phyloP scores from a whole-genome alignment of 2,888 invertebrate genomes.

The Carcina quercana region DNA sequence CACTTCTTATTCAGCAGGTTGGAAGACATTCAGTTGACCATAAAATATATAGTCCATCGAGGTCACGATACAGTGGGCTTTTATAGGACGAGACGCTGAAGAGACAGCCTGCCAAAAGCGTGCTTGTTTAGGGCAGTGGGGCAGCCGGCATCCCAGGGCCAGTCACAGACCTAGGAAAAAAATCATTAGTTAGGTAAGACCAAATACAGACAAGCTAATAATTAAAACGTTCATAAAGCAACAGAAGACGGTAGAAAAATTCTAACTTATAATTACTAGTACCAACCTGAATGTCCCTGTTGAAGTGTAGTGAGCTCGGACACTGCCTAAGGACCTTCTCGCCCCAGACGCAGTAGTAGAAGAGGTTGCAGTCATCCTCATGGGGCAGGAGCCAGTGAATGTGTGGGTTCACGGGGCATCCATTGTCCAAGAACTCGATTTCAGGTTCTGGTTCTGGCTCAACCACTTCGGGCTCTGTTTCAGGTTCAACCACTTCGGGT shows the following conservation, averaged over 20 bases:
- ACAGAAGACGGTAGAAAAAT: too few relatives aligned
- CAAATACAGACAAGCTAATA: too few relatives aligned
- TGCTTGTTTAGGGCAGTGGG: conserved; percentile 27
- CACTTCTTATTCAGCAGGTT: too few relatives aligned
- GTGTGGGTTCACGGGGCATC: conserved; percentile 45
- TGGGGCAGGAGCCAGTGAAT: conserved; percentile 51
- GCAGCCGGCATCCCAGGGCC: conserved; percentile 36
- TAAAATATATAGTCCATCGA: too few relatives aligned
- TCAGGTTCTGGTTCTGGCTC: conserved; percentile 2
- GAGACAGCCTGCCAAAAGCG: conserved; percentile 13
- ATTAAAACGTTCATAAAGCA: too few relatives aligned
- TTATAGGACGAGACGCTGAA: too few relatives aligned
- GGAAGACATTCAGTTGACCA: too few relatives aligned
- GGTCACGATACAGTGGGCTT: too few relatives aligned
- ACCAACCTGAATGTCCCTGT: conserved; percentile 41
- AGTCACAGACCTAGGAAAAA: conserved; percentile 42
- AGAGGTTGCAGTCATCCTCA: conserved; percentile 34
- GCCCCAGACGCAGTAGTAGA: conserved; percentile 57
- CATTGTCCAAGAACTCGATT: conserved; percentile 36
- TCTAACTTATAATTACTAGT: conserved; percentile 12
- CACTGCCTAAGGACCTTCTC: conserved; percentile 32
- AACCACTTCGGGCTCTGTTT: neutral
- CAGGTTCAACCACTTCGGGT: conserved; percentile 18
- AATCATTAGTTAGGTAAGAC: neutral
- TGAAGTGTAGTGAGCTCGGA: conserved; percentile 36